Evolutionary conservation across 2,888 invertebrate species (phyloP), one percentile per base, ranked within the genome.

Genomic region (Oscheius onirici): DNA sequence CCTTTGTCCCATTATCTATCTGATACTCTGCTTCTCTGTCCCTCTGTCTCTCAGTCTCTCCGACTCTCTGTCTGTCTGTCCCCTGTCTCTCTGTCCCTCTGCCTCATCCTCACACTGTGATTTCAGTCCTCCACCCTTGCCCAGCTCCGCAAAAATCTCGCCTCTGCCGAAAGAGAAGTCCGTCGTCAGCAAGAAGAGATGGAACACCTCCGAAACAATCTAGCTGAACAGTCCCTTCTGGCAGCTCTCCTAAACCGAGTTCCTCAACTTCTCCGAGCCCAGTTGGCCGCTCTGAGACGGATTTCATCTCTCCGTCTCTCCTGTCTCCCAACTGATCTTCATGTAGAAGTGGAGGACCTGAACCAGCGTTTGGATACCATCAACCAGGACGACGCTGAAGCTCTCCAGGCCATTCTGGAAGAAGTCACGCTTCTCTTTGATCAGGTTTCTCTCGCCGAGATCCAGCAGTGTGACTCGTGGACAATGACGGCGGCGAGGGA

Each of bases 91-190:
- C n/a, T n/a, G 34, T 34, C 34, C 3, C 34, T 34, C 34, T 34
- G 8, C 8, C 34, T 34, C 34, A 6, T n/a, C 8, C 34, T 34
- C 34, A 34, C 40, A 10, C 20, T n/a, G 3, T 43, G 43, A 24
- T 68, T 81, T 63, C 69, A 79, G 75, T 49, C 75, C 8, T 44
- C 52, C 28, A 55, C 77, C 65, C 67, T 83, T 65, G 58, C 74
- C 22, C 72, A 79, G 17, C 69, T 86, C 63, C 66, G 84, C 28
- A 76, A 76, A 26, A 83, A 80, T 15, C 73, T 86, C 44, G 77
- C 79, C 34, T 74, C 76, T 0, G 84, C 85, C 1, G 85, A 86
- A 68, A 77, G 78, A 60, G 85, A 86, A 65, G 70, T 86, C 43
- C 74, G 77, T 11, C 70, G 73, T 49, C 79, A 83, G 52, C 79